Evolutionary conservation across 2,888 invertebrate genomes (phyloP).

Genomic region (Idaea straminata): DNA sequence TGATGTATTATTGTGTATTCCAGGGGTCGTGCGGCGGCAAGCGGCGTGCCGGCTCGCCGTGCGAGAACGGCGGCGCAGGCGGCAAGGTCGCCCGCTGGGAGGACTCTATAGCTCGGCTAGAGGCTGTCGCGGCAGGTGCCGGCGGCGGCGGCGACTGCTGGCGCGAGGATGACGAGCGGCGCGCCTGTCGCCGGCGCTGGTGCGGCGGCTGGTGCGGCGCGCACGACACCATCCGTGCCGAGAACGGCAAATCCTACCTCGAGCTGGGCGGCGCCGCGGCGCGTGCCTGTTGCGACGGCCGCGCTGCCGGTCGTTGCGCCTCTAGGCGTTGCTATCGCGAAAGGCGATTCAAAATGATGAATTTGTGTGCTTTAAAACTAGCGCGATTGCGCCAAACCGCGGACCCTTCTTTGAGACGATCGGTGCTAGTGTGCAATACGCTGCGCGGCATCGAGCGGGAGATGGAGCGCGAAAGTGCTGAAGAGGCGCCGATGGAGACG

Average conservation of each 20-base stretch:
- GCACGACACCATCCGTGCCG: conserved; percentile 92
- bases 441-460: conserved; percentile 93
- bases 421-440: conserved; percentile 96
- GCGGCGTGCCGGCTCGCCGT: conserved; percentile 74
- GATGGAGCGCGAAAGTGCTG: conserved; percentile 86
- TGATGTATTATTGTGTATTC: conserved; percentile 41
- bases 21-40: conserved; percentile 79
- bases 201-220: conserved; percentile 78
- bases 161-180: conserved; percentile 77
- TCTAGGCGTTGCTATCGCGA: conserved; percentile 91
- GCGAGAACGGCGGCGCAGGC: conserved; percentile 76
- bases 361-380: conserved; percentile 95
- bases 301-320: conserved; percentile 87
- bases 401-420: conserved; percentile 92
- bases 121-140: conserved; percentile 82
- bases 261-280: conserved; percentile 91
- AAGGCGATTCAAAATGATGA: conserved; percentile 92
- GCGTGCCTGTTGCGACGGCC: conserved; percentile 87
- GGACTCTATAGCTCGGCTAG: conserved; percentile 73
- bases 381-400: conserved; percentile 92
- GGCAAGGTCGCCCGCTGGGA: conserved; percentile 77
- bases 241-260: conserved; percentile 94
- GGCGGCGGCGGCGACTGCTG: conserved; percentile 82
- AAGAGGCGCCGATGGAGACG: conserved; percentile 78
- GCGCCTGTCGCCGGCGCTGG: conserved; percentile 79